These are phyloP conservation scores for Austrofundulus limnaeus DNA, from an alignment of 2,113 vertebrate genomes.

Conservation along the genomic window DNA sequence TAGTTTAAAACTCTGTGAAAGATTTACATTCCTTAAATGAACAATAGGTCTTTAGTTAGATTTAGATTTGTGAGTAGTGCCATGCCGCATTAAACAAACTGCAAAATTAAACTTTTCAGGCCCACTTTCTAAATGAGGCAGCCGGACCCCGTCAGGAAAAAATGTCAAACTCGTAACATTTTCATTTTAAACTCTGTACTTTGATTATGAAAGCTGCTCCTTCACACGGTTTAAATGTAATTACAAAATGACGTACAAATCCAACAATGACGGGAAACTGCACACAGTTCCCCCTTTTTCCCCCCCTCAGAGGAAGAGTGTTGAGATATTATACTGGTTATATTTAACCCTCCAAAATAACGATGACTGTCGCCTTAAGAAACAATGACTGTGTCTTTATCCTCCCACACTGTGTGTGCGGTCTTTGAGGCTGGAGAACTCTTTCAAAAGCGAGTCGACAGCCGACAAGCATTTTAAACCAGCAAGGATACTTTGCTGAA, in stretches of 20 bases:
- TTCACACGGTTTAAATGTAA: not conserved
- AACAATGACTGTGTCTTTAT: conserved; percentile 20
- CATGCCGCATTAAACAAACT: not conserved
- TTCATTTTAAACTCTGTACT: too few relatives aligned
- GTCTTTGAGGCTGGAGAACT: too few relatives aligned
- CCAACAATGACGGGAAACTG: conserved; percentile 61
- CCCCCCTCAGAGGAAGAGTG: conserved; percentile 58
- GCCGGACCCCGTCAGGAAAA: not conserved
- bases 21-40: too few relatives aligned
- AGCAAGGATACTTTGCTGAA: too few relatives aligned
- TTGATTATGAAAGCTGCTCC: not conserved
- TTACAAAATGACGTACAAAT: not conserved
- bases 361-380: not conserved
- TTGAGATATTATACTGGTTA: conserved; percentile 20
- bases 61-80: too few relatives aligned
- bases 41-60: too few relatives aligned
- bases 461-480: too few relatives aligned
- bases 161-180: too few relatives aligned
- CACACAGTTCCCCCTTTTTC: conserved; percentile 61
- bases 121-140: not conserved
- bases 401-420: not conserved
- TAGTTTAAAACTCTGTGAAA: too few relatives aligned
- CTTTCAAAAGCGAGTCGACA: too few relatives aligned
- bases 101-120: not conserved
- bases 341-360: conserved; percentile 42